Base-by-base conservation (phyloP, 2,888 invertebrate species). In the Piscicola geometra region DNA sequence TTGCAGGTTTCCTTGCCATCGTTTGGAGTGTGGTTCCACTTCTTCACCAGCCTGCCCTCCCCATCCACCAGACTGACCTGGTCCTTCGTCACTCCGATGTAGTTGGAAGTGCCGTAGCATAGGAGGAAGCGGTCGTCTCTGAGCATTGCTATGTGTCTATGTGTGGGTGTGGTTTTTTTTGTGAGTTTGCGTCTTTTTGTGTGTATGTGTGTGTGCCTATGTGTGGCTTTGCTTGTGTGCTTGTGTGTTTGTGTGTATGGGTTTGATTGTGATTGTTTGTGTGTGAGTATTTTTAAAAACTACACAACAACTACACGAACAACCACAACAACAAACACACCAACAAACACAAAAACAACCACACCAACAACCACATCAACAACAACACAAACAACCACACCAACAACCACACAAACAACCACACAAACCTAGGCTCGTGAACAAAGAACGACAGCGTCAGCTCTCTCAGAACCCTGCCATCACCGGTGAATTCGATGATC, bases 401-500 rank as follows among this genome's bases (percentile, higher is more conserved):
- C 41, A 41, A 41, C 5, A 5, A 41, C 41, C 41, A 9, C 41
- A 9, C 41, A 41, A 41, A 41, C 41, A 5, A 5, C 41, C 15
- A 1, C 28, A 71, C 52, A 1, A 21, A 73, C 73, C 73, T 73
- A 0, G 73, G 73, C 30, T 73, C 73, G 25, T 73, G 73, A 5
- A 73, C 73, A 35, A 64, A 73, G 41, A 73, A 73, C 35, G 28
- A 73, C 1, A 73, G 64, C 3, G 73, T 56, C 21, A 73, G 52
- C 28, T 73, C 73, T n/a, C 64, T 73, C 28, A 73, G 28, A 30
- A 73, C 73, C 35, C 73, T 73, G n/a, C 73, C 73, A 21, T 73
- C 73, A 1, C 60, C 64, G 3, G 60, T 64, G 64, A 73, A 73
- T 33, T 73, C 73, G 36, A 73, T 73, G 33, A 73, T 60, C 25